Evolutionary conservation across 2,113 vertebrate genomes (phyloP), one percentile per base, ranked within the genome.

Genomic region (Siphamia tubifer): DNA sequence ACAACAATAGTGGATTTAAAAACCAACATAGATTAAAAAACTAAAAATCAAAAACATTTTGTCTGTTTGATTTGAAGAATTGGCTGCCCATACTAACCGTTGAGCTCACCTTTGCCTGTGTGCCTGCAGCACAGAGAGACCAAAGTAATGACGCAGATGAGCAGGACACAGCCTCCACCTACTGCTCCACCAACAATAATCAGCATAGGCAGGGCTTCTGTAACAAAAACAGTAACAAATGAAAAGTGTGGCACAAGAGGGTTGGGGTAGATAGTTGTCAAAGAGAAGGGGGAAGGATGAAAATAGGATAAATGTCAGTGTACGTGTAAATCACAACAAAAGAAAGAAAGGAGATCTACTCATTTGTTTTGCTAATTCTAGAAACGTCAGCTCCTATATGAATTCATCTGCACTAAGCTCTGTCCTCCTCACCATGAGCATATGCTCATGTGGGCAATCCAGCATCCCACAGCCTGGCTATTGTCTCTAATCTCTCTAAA

Each of bases 101-200:
- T 91, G 79, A 93, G 87, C 93, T 91, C 92, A 94, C 90, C 94
- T 78, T 92, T 93, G 70, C 89, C 90, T 65, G 90, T 91, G 81
- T 92, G 94, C 68, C 91, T 89, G 84, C 94, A 95, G 87, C 94
- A 94, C 56, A 93, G 78, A 27, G 93, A 92, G 15, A 94, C 92
- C 43, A 92, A 82, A 17, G 92, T 79, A 52, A 94, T 82, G 75
- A 93, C 85, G 6, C 92, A 87, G 61, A 95, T 87, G 34, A 96
- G 87, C 53, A 94, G 89, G 7, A 91, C 84, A 73, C 89, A 91
- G 1, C 89, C 89, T 0, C 93, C 88, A 0, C 91, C 92, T 0
- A 91, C 92, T 4, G 93, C 87, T 11, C 92, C 93, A 1, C 92
- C 92, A 2, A 94, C 88, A 16, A 95, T 91, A 54, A 90, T 86